Evolutionary conservation across 2,113 vertebrate species (phyloP), one percentile per base, ranked within the genome.

Genomic region (Balaenoptera acutorostrata): DNA sequence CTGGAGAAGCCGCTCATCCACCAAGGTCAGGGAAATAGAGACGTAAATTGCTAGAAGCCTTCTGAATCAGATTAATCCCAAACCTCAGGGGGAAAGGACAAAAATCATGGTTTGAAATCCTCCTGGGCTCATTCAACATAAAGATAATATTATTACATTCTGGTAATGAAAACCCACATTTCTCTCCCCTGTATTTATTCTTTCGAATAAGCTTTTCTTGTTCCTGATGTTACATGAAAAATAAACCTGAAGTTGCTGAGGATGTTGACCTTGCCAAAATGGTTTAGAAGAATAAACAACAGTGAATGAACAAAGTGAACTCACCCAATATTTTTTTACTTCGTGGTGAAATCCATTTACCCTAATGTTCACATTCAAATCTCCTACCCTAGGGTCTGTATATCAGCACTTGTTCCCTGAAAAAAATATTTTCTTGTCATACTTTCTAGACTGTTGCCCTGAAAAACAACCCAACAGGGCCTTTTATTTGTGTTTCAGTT

Each of bases 401-500:
- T 64, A 39, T 93, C 31, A 52, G 52, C 15, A 20, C 52, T 44
- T 91, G 6, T 57, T 78, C 36, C 64, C 39, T 82, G 8, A 59
- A 57, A 92, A 96, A 61, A 33, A 1, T 29, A 11, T 41, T 64
- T 96, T 91, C 29, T 89, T 72, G 82, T 46, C n/a, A 36, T 61
- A n/a, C 18, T 57, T 95, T 61, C 31, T 83, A 5, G 89, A 68
- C 13, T 1, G 44, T 8, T 74, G 21, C 63, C 25, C 59, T 93
- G 83, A 91, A 75, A 95, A 97, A 61, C 20, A 71, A 25, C 68
- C 9, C 78, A 92, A 39, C 39, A 85, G 78, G 64, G 74, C 14
- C n/a, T 96, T 96, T 95, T 92, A 92, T 96, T 95, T 96, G 57
- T 88, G 39, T 68, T 97, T 96, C 86, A 69, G 11, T 95, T 98